Evolutionary conservation across 2,888 invertebrate species (phyloP).

Genomic region (Melieria omissa): DNA sequence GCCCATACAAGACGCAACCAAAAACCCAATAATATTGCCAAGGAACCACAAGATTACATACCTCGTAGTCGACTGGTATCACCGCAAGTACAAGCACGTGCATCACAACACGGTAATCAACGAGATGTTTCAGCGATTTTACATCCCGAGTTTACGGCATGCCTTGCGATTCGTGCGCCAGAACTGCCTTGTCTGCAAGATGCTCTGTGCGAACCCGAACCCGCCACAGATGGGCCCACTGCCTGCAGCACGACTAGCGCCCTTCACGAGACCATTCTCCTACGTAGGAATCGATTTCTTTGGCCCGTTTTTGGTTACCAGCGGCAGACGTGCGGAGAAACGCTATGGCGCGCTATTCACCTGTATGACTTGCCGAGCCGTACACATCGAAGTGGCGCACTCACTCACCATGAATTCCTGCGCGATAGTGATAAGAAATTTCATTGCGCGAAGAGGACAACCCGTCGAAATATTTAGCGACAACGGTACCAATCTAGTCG

Average conservation of each 20-base stretch:
- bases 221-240: conserved; percentile 41
- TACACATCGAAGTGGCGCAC: conserved; percentile 30
- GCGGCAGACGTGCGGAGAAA: conserved; percentile 24
- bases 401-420: conserved; percentile 22
- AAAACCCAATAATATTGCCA: conserved; percentile 39
- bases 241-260: conserved; percentile 35
- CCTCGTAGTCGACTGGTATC: conserved; percentile 37
- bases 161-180: conserved; percentile 36
- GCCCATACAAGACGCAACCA: conserved; percentile 29
- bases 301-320: conserved; percentile 34
- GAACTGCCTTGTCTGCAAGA: conserved; percentile 35
- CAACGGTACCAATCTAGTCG: conserved; percentile 27
- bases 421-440: conserved; percentile 31
- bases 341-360: conserved; percentile 5
- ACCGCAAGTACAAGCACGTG: conserved; percentile 37
- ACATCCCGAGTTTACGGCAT: conserved; percentile 34
- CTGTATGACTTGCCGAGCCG: conserved; percentile 38
- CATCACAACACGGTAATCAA: conserved; percentile 40
- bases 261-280: conserved; percentile 35
- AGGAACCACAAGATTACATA: conserved; percentile 34
- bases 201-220: conserved; percentile 26
- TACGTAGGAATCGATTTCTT: conserved; percentile 39
- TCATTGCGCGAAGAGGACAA: conserved; percentile 23
- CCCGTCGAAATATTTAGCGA: conserved; percentile 27
- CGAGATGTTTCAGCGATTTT: conserved; percentile 33